Conservation (phyloP, 2,888 invertebrate species). For the Macrostomum cliftonense region DNA sequence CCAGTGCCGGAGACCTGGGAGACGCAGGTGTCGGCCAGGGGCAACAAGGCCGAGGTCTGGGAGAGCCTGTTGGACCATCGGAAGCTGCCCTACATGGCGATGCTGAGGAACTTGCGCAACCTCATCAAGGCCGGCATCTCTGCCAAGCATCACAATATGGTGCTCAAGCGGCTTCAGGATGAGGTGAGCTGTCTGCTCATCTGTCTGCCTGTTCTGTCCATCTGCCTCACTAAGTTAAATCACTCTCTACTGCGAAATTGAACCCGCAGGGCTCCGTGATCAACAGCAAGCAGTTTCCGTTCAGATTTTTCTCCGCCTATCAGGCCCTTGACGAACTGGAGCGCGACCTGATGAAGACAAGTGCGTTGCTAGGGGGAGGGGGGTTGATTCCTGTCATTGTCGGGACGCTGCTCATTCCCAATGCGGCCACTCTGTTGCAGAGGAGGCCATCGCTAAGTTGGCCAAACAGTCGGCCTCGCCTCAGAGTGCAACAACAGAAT, state of each 20-base stretch:
- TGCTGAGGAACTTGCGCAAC: conserved; percentile 40
- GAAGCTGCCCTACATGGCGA: conserved; percentile 42
- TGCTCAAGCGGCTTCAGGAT: conserved; percentile 33
- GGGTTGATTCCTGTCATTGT: too few species aligned
- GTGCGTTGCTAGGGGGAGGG: conserved; percentile 16
- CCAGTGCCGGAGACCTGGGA: conserved; percentile 41
- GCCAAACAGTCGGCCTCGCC: conserved; percentile 14
- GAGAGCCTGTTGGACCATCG: conserved; percentile 37
- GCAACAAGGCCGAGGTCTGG: conserved; percentile 40
- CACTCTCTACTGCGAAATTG: too few species aligned
- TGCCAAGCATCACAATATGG: conserved; percentile 31
- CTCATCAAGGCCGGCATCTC: conserved; percentile 38
- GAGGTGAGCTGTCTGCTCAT: conserved; percentile 20
- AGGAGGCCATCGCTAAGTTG: conserved; percentile 14
- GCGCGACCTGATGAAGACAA: conserved; percentile 21
- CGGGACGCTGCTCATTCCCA: too few species aligned
- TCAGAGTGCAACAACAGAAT: too few species aligned
- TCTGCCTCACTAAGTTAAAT: too few species aligned
- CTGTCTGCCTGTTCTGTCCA: too few species aligned
- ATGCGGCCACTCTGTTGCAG: too few species aligned
- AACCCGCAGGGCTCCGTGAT: conserved; percentile 29
- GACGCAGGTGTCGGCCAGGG: conserved; percentile 38
- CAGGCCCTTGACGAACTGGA: conserved; percentile 29
- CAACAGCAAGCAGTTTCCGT: conserved; percentile 39
- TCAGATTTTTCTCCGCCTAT: conserved; percentile 39